Conservation (phyloP, 1,140 invertebrate genomes). For the Pararge aegeria region DNA sequence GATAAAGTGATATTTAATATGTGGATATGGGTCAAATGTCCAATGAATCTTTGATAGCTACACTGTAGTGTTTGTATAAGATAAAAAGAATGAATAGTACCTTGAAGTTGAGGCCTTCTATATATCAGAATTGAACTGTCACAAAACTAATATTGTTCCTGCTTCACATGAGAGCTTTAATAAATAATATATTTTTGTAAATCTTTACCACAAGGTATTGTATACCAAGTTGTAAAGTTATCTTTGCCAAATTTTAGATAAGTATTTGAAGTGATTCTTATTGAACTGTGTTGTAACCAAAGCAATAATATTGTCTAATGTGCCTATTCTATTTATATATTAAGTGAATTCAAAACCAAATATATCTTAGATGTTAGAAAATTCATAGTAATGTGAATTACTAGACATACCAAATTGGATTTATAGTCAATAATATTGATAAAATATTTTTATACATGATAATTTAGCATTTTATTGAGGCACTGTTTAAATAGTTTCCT, state of each 20-base stretch:
- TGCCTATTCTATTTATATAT: slow-evolving; percentile 65
- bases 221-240: slow-evolving; percentile 54
- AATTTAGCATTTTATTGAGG: slow-evolving; percentile 39
- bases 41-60: slow-evolving; percentile 64
- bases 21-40: slow-evolving; percentile 67
- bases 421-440: slow-evolving; percentile 40
- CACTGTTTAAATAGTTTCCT: slow-evolving; percentile 40
- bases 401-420: slow-evolving; percentile 45
- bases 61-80: slow-evolving; percentile 64
- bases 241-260: slow-evolving; percentile 76
- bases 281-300: slow-evolving; percentile 74
- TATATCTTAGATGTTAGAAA: slow-evolving; percentile 60
- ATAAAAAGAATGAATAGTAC: slow-evolving; percentile 49
- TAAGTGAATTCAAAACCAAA: slow-evolving; percentile 63
- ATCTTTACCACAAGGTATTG: slow-evolving; percentile 55
- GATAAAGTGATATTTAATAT: slow-evolving; percentile 69
- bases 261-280: slow-evolving; percentile 65
- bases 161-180: slow-evolving; percentile 67
- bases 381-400: slow-evolving; percentile 40
- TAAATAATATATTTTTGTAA: slow-evolving; percentile 68
- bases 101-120: slow-evolving; percentile 56
- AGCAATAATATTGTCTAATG: slow-evolving; percentile 75
- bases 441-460: slow-evolving; percentile 39
- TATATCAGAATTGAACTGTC: slow-evolving; percentile 41
- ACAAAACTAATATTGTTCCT: slow-evolving; percentile 67